Conservation (phyloP, 2,797 vertebrate species). For the Pogonophryne albipinna region DNA sequence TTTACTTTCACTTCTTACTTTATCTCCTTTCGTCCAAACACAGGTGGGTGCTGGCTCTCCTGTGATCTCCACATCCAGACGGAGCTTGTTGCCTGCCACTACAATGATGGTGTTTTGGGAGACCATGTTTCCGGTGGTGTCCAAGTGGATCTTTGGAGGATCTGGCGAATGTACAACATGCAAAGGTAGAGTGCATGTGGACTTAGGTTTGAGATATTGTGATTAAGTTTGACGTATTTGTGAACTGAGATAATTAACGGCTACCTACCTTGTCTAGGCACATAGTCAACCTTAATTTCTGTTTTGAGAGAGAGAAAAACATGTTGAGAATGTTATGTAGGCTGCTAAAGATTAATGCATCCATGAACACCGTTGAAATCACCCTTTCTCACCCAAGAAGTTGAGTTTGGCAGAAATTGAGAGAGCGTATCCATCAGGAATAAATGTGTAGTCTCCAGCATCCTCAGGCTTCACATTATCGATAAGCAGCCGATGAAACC, state of each 20-base stretch:
- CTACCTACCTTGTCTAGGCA: constrained; percentile 88
- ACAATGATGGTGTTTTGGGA: constrained; percentile 92
- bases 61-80: constrained; percentile 91
- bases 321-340: constrained; percentile 17
- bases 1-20: constrained; percentile 68
- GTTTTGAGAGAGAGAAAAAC: constrained; percentile 44
- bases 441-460: constrained; percentile 92
- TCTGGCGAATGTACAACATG: constrained; percentile 75
- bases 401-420: constrained; percentile 94
- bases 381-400: constrained; percentile 89
- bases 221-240: constrained; percentile 1
- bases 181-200: background rate
- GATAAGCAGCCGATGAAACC: constrained; percentile 89
- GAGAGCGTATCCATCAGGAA: constrained; percentile 93
- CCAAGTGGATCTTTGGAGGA: constrained; percentile 94
- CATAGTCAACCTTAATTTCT: constrained; percentile 95
- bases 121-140: constrained; percentile 89
- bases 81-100: constrained; percentile 94
- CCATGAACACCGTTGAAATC: constrained; percentile 15
- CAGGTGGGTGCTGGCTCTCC: constrained; percentile 90
- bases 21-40: constrained; percentile 86
- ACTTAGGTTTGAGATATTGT: background rate
- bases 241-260: background rate
- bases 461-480: constrained; percentile 89
- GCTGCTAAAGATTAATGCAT: constrained; percentile 32